Percentiles rank a stretch among this genome's conserved stretches.
phyloP scores from a whole-genome alignment of 2,113 vertebrate genomes.

The Sarotherodon lohbergeri region DNA sequence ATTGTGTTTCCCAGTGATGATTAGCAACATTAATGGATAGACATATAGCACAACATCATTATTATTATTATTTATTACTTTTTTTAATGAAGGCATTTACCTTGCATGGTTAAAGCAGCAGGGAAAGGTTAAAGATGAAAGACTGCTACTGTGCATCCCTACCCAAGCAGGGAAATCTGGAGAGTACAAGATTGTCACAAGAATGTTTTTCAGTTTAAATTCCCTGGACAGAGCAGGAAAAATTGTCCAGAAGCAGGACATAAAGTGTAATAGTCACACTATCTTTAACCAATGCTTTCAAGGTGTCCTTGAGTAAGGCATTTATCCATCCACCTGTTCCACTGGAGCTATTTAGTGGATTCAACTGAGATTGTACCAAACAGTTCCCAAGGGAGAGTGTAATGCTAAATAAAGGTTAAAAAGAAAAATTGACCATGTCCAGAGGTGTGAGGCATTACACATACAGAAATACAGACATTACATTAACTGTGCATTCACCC shows the following conservation, averaged over 20 bases:
- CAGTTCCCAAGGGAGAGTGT: neutral
- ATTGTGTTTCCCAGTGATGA: neutral
- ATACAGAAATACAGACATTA: neutral
- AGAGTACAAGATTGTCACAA: neutral
- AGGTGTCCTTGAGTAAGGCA: conserved; percentile 33
- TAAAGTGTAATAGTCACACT: conserved; percentile 28
- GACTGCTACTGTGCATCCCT: neutral
- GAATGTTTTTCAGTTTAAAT: neutral
- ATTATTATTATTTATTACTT: neutral
- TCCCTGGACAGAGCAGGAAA: neutral
- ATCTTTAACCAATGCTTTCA: conserved; percentile 25
- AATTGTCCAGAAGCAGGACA: conserved; percentile 25
- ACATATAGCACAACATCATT: neutral
- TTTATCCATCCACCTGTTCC: conserved; percentile 22
- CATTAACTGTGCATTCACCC: neutral
- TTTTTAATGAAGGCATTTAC: neutral
- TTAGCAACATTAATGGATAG: neutral
- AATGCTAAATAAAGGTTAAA: conserved; percentile 22
- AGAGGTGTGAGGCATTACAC: neutral
- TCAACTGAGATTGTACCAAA: neutral
- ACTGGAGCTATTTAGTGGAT: neutral
- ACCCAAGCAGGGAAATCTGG: neutral
- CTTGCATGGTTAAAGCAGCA: neutral
- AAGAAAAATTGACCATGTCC: neutral
- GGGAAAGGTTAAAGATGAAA: neutral